A percentile compares a stretch with the other conserved stretches of the same genome.
Evolutionary conservation across 1,140 invertebrate species (phyloP).

Genomic region (Reticulitermes speratus): DNA sequence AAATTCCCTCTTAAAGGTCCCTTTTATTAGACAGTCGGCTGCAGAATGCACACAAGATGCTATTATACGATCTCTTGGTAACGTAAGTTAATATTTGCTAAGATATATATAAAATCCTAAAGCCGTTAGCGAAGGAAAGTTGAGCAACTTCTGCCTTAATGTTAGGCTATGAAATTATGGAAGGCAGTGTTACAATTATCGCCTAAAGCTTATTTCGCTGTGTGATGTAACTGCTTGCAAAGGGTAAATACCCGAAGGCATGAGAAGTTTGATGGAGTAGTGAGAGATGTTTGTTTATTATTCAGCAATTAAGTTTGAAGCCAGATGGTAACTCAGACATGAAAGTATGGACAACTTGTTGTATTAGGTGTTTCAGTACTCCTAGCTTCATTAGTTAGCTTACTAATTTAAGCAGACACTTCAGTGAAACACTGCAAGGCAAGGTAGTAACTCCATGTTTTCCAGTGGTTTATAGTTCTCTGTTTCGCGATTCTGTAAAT

Average conservation of each 20-base stretch:
- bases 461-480: neutral
- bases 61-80: neutral
- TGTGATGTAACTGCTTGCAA: conserved; percentile 3
- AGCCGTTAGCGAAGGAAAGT: neutral
- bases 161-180: neutral
- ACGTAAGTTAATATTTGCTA: conserved; percentile 6
- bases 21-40: neutral
- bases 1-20: neutral
- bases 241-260: neutral
- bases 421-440: neutral
- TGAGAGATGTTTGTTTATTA: conserved; percentile 8
- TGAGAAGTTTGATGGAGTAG: neutral
- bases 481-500: neutral
- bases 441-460: neutral
- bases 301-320: neutral
- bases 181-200: neutral
- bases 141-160: neutral
- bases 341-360: neutral
- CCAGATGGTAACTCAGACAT: neutral
- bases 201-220: neutral
- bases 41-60: neutral
- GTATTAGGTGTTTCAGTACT: neutral
- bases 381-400: neutral
- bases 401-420: neutral
- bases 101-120: neutral